Evolutionary conservation across 2,888 invertebrate genomes (phyloP), one percentile per base, ranked within the genome.

Genomic region (Deilephila porcellus): DNA sequence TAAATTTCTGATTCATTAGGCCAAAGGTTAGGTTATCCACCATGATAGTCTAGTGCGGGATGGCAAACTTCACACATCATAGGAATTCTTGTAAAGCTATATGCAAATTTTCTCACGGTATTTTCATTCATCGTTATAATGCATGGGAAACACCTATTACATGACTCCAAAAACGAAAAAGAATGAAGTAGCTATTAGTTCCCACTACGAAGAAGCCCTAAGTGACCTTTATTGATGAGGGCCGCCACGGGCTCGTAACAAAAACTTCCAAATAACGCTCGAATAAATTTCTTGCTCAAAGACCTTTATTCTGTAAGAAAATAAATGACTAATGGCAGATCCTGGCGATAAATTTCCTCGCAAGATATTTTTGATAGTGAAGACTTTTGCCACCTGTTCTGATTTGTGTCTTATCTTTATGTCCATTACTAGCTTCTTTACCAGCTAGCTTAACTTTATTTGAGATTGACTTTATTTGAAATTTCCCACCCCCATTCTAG

Each of bases 151-250:
- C 8, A 8, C 37, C 37, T 11, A 45, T 45, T 11, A 45, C 11
- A 32, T 52, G 45, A 37, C 70, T 59, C 7, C 20, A 59, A n/a
- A n/a, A 59, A 59, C 3, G 20, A 4, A 20, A 20, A 20, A 8
- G 8, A 37, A 17, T 56, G n/a, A 56, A 56, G 2, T 45, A 64
- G 8, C 20, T 64, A 4, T 14, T 45, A 64, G 64, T 45, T 45
- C 25, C 19, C 29, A 52, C 8, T 63, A 52, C 8, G 56, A 63
- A 56, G 17, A 37, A 32, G 63, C 37, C 71, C 25, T 20, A 73
- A 63, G 25, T 64, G 75, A 73, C 75, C 71, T 71, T 74, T 75
- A 75, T 75, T 73, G 73, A 75, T 75, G 75, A 73, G 73, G 20
- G 70, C 71, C 19, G 62, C 62, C 59, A 62, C 60, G 64, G 45